Percentiles rank a stretch among this genome's conserved stretches.
Evolutionary conservation across 2,888 invertebrate genomes (phyloP).

Genomic region (Caenorhabditis panamensis): DNA sequence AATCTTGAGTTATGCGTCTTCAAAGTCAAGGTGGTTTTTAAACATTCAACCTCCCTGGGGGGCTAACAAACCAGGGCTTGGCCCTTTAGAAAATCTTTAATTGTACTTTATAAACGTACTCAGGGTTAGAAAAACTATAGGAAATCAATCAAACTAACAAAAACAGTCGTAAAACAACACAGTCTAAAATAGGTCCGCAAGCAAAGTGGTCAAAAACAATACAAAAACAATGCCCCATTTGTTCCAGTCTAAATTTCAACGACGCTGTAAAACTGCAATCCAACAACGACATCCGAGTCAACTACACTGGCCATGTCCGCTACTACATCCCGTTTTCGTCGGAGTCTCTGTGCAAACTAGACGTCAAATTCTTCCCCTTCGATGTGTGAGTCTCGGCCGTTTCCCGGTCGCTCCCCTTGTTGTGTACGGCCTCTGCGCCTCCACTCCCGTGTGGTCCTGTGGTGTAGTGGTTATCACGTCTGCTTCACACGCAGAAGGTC

Average conservation of each 20-base stretch:
- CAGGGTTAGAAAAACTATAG: too few relatives aligned
- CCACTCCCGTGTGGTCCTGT: slow-evolving; percentile 53
- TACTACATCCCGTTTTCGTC: slow-evolving; percentile 80
- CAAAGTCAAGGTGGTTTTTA: too few relatives aligned
- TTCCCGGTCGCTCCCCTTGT: background rate
- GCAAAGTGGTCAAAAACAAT: too few relatives aligned
- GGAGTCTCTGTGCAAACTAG: slow-evolving; percentile 78
- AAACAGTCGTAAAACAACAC: too few relatives aligned
- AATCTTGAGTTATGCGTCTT: too few relatives aligned
- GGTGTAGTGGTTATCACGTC: slow-evolving; percentile 74
- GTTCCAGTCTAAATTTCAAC: slow-evolving; percentile 78
- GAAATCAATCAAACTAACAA: too few relatives aligned
- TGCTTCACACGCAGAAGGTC: slow-evolving; percentile 73
- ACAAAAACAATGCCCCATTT: too few relatives aligned
- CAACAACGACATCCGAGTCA: slow-evolving; percentile 80
- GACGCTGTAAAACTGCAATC: slow-evolving; percentile 78
- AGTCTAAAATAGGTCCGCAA: too few relatives aligned
- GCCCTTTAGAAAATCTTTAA: too few relatives aligned
- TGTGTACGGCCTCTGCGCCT: background rate
- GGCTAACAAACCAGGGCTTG: too few relatives aligned
- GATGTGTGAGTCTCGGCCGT: slow-evolving; percentile 74
- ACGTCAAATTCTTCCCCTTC: slow-evolving; percentile 81
- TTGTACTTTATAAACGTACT: too few relatives aligned
- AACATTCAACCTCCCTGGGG: too few relatives aligned
- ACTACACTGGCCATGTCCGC: slow-evolving; percentile 80